Percentiles rank a stretch among this genome's conserved stretches.
These are phyloP conservation scores for Drosophila nebulosa DNA, from an alignment of 1,140 invertebrate species.

Conservation along the genomic window DNA sequence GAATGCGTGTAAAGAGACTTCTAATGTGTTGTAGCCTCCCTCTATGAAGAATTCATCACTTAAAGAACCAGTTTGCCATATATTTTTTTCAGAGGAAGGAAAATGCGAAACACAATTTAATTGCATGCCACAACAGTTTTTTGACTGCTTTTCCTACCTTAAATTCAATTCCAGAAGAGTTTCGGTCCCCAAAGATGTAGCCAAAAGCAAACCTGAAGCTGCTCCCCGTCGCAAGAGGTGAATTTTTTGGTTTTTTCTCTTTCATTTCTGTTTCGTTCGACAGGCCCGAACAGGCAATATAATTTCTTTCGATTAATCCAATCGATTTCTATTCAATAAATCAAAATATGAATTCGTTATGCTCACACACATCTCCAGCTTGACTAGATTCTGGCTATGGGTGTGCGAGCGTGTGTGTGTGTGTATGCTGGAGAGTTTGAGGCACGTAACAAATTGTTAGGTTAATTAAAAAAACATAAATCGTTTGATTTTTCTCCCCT, in stretches of 20 bases:
- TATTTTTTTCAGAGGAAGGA: not conserved
- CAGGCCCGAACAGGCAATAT: slow-evolving; percentile 60
- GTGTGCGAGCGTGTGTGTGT: slow-evolving; percentile 28
- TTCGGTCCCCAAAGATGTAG: slow-evolving; percentile 8
- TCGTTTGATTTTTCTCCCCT: slow-evolving; percentile 68
- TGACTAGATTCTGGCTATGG: slow-evolving; percentile 5
- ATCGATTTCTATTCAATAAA: slow-evolving; percentile 80
- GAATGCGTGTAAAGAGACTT: too few species aligned
- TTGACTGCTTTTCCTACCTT: slow-evolving; percentile 57
- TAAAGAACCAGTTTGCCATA: slow-evolving; percentile 28
- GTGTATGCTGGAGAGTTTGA: slow-evolving; percentile 59
- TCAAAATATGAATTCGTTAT: slow-evolving; percentile 78
- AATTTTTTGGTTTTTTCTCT: slow-evolving; percentile 29
- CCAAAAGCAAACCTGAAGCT: not conserved
- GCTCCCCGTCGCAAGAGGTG: slow-evolving; percentile 26
- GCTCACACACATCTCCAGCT: slow-evolving; percentile 36
- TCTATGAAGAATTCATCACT: not conserved
- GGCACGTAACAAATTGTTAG: slow-evolving; percentile 80
- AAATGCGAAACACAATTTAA: slow-evolving; percentile 42
- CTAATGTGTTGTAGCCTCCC: not conserved
- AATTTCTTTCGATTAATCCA: slow-evolving; percentile 79
- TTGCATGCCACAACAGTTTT: slow-evolving; percentile 63
- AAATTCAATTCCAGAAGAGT: slow-evolving; percentile 56
- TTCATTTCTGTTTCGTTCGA: slow-evolving; percentile 18
- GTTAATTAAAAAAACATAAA: slow-evolving; percentile 81